A percentile compares a stretch with the other conserved stretches of the same genome.
phyloP scores from a whole-genome alignment of 2,888 invertebrate species.

The Erebia ligea region DNA sequence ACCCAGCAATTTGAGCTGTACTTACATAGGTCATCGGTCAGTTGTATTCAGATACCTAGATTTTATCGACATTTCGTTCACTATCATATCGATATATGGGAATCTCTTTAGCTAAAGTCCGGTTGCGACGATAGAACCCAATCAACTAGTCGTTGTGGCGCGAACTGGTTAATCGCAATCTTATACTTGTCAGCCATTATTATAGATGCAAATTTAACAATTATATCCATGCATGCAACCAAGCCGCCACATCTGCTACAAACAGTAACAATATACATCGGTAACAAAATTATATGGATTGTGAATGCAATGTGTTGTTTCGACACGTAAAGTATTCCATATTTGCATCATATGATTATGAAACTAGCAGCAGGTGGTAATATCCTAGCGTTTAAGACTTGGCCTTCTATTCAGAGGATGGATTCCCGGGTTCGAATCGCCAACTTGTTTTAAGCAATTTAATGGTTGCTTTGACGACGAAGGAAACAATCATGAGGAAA shows the following conservation, averaged over 20 bases:
- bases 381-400: no score
- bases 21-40: no score
- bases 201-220: conserved; percentile 78
- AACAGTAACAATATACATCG: conserved; percentile 59
- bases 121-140: conserved; percentile 41
- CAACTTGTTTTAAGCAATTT: no score
- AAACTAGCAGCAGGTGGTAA: no score
- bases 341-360: neutral
- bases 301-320: conserved; percentile 4
- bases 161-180: conserved; percentile 74
- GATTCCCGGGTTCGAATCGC: no score
- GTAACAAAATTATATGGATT: conserved; percentile 55
- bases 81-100: conserved; percentile 21
- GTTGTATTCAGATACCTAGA: neutral
- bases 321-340: neutral
- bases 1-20: no score
- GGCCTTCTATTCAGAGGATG: no score
- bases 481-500: no score
- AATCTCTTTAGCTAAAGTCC: conserved; percentile 29
- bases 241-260: conserved; percentile 52
- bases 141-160: conserved; percentile 70
- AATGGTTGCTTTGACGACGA: no score
- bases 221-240: conserved; percentile 57
- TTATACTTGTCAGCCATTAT: conserved; percentile 69
- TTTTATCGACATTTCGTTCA: conserved; percentile 13